Base-by-base conservation (phyloP, 2,797 vertebrate genomes). In the Kryptopterus vitreolus region DNA sequence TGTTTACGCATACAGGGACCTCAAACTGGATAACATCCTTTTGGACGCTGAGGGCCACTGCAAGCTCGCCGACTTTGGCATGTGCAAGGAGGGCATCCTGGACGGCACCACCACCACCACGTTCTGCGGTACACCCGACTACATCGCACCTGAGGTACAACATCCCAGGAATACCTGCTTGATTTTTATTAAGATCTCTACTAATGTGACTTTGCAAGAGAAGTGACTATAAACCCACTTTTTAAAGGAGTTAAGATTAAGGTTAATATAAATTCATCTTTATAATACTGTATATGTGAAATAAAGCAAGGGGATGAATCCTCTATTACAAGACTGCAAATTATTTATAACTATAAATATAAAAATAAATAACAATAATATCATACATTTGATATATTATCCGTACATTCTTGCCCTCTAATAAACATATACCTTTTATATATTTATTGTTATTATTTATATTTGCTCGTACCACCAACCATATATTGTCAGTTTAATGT, bases 11-110 rank as follows among this genome's bases (percentile, higher is more conserved):
- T 86, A 9, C 91, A 98, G 97, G 91, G 97, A 99, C 90, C 88
- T 99, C 90, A 99, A 99, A 95, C 93, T 98, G 93, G 97, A 98
- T 92, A 98, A 99, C 91, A 98, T 99, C 80, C 92, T 98, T 84
- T 88, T 99, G 90, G 97, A 99, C 38, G 95, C 96, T 4, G 96
- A 99, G 89, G 97, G 97, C 66, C 97, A 99, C 91, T 98, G 96
- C 89, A 98, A 99, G 86, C 93, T 99, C 85, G 97, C 97, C 0
- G 97, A 99, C 90, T 99, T 99, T 31, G 97, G 97, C 31, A 99
- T 99, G 97, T 99, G 97, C 88, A 99, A 99, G 86, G 97, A 99
- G 90, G 96, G 96, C 26, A 97, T 98, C 90, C 92, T 98, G 70
- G 94, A 95, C 0, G 96, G 96, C 20, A 95, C 96, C 83, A 98